A percentile compares a stretch with the other conserved stretches of the same genome.
Conservation (phyloP, 2,888 invertebrate genomes). For the Temnothorax unifasciatus region DNA sequence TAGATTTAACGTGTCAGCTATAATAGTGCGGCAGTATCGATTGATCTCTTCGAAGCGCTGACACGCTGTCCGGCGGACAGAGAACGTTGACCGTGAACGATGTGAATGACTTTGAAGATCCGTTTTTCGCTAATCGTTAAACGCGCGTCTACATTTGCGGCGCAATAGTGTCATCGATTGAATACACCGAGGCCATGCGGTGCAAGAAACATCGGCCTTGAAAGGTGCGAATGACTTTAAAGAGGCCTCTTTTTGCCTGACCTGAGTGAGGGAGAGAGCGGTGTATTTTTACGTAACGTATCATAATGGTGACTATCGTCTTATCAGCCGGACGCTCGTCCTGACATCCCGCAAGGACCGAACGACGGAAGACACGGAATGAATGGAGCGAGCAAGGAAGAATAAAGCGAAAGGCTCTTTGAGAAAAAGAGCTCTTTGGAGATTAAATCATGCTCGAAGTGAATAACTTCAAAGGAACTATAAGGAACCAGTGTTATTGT, state of each 20-base stretch:
- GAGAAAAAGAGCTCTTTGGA: not conserved
- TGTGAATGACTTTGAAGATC: slow-evolving; percentile 41
- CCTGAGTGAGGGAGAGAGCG: not conserved
- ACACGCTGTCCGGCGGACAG: slow-evolving; percentile 3
- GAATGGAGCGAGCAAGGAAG: not conserved
- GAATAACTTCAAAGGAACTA: not conserved
- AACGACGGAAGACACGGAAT: not conserved
- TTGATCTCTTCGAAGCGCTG: not conserved
- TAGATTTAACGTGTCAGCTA: not conserved
- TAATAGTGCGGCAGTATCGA: slow-evolving; percentile 17
- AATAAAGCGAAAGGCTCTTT: not conserved
- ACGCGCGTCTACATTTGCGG: not conserved
- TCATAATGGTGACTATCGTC: not conserved
- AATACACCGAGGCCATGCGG: not conserved
- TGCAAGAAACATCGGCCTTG: slow-evolving; percentile 19
- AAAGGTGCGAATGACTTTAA: slow-evolving; percentile 19
- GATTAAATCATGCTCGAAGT: not conserved
- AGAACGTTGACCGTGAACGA: slow-evolving; percentile 41
- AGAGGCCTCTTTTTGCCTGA: not conserved
- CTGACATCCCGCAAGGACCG: not conserved
- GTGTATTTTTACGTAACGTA: slow-evolving; percentile 8
- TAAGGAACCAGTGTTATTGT: not conserved
- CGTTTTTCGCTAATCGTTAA: slow-evolving; percentile 32
- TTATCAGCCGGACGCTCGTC: slow-evolving; percentile 3
- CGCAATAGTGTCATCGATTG: not conserved